These are phyloP conservation scores for Oxyscelio sp. DNA, from an alignment of 2,888 invertebrate species.

Conservation along the genomic window DNA sequence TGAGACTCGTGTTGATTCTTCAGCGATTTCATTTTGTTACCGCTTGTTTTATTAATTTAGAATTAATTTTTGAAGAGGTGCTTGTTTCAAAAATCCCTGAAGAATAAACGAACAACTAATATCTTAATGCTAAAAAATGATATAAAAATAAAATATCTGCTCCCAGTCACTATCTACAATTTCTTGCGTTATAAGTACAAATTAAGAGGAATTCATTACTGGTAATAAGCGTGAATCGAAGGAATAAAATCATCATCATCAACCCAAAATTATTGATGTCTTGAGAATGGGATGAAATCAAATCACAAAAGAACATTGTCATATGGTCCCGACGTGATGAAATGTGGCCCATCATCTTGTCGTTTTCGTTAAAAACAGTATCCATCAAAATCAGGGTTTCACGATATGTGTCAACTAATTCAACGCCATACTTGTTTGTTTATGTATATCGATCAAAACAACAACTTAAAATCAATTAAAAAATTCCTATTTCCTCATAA, in stretches of 20 bases:
- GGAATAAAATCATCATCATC: conserved; percentile 60
- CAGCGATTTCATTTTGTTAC: conserved; percentile 28
- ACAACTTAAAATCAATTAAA: too few relatives aligned
- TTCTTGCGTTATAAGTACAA: conserved; percentile 42
- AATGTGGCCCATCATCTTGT: conserved; percentile 71
- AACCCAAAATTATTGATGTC: conserved; percentile 43
- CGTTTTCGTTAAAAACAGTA: conserved; percentile 42
- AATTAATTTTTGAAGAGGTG: not conserved
- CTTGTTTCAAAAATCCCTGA: conserved; percentile 37
- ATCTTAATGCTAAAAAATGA: conserved; percentile 24
- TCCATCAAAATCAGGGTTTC: conserved; percentile 64
- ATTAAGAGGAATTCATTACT: conserved; percentile 75
- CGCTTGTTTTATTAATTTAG: not conserved
- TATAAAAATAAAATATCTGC: conserved; percentile 75
- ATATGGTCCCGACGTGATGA: conserved; percentile 65
- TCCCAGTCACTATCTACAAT: conserved; percentile 59
- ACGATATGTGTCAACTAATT: conserved; percentile 48
- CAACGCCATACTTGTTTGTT: not conserved
- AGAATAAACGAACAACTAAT: conserved; percentile 37
- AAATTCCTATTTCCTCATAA: too few relatives aligned
- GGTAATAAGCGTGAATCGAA: conserved; percentile 63
- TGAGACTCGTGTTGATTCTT: conserved; percentile 24
- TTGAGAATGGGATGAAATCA: conserved; percentile 52
- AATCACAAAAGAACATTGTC: conserved; percentile 72
- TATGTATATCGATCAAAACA: too few relatives aligned